Conservation (phyloP, 2,888 invertebrate genomes). For the Eristalis intricaria region DNA sequence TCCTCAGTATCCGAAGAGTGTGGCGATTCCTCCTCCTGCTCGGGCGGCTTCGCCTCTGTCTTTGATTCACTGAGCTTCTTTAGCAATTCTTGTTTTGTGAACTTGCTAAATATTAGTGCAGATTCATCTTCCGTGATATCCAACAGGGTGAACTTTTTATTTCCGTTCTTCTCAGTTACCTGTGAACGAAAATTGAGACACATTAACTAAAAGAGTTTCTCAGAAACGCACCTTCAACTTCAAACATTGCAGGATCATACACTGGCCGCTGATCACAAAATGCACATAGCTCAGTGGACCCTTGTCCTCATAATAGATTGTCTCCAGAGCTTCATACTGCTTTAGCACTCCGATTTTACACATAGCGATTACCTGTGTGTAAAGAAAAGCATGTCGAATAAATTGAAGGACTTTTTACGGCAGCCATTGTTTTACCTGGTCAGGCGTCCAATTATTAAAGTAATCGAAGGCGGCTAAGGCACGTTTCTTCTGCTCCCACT, state of each 20-base stretch:
- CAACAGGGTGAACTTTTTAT: conserved; percentile 69
- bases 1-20: conserved; percentile 44
- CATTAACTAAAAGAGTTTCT: background rate
- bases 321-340: conserved; percentile 78
- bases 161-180: conserved; percentile 64
- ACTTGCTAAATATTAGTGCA: conserved; percentile 62
- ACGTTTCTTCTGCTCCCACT: conserved; percentile 77
- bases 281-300: conserved; percentile 77
- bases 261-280: conserved; percentile 80
- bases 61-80: conserved; percentile 67
- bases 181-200: conserved; percentile 3
- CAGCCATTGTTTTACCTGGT: conserved; percentile 74
- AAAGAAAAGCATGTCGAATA: background rate
- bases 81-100: conserved; percentile 65
- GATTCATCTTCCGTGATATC: conserved; percentile 68
- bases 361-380: conserved; percentile 72
- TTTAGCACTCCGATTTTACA: conserved; percentile 76
- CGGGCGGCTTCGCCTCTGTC: background rate
- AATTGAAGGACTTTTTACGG: background rate
- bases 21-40: conserved; percentile 19
- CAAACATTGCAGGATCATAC: conserved; percentile 79
- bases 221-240: conserved; percentile 75
- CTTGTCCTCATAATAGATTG: conserved; percentile 77
- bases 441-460: conserved; percentile 76
- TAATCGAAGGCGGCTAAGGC: conserved; percentile 78